Conservation (phyloP, 2,797 vertebrate species). For the Bucorvus abyssinicus region DNA sequence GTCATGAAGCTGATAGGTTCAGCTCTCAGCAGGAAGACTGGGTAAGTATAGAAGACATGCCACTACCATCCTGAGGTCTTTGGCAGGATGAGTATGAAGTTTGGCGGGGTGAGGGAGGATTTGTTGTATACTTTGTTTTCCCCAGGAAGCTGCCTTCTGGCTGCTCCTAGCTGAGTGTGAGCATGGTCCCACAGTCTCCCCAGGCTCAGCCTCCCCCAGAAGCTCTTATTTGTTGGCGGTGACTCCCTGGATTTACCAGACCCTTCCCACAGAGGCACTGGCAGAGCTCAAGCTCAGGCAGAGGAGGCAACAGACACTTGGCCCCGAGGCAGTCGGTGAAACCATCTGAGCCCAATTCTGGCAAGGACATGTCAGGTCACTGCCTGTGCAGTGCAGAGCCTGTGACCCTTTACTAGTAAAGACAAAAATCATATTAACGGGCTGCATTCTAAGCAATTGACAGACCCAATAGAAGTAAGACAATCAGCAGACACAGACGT, state of each 20-base stretch:
- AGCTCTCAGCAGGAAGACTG: not conserved
- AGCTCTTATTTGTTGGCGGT: not conserved
- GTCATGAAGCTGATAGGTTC: not conserved
- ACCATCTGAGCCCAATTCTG: not conserved
- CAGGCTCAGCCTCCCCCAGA: not conserved
- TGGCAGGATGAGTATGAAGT: not conserved
- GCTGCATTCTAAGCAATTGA: not conserved
- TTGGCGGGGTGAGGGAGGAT: accelerated
- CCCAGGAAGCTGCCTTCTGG: not conserved
- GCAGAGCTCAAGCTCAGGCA: not conserved
- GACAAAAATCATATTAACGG: not conserved
- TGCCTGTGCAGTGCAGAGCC: too few relatives aligned
- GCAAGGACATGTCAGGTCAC: too few relatives aligned
- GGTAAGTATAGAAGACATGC: not conserved
- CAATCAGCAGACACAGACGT: not conserved
- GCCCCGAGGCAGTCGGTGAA: accelerated
- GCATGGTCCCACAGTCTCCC: accelerated
- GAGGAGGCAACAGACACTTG: not conserved
- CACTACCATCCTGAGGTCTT: not conserved
- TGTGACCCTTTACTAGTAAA: not conserved
- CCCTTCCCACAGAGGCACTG: not conserved
- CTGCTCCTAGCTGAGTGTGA: not conserved
- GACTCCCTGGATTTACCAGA: not conserved
- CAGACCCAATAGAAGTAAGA: not conserved
- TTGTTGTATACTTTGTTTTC: too few relatives aligned